A percentile compares a stretch with the other conserved stretches of the same genome.
These are phyloP conservation scores for Callinectes sapidus DNA, from an alignment of 2,888 invertebrate species.

Conservation along the genomic window DNA sequence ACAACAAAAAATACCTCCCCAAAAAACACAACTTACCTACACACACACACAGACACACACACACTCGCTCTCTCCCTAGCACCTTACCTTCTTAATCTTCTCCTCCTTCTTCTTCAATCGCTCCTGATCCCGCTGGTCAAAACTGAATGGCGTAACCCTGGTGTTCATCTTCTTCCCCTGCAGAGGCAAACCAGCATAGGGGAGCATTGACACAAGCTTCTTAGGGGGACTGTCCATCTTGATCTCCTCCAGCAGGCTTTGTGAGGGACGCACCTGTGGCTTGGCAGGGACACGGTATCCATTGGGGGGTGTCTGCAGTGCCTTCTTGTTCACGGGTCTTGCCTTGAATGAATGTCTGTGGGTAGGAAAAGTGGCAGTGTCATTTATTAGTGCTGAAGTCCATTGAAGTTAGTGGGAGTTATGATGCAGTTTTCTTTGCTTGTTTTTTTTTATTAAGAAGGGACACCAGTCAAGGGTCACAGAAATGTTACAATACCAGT, in stretches of 20 bases:
- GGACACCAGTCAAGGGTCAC: no score
- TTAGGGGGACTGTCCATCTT: neutral
- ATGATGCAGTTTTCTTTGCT: no score
- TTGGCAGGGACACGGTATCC: slow-evolving; percentile 76
- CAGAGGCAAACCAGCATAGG: slow-evolving; percentile 31
- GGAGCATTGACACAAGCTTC: slow-evolving; percentile 18
- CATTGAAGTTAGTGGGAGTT: neutral
- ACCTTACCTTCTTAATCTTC: slow-evolving; percentile 78
- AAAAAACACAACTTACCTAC: no score
- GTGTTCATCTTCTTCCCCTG: slow-evolving; percentile 69
- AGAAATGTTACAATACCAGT: no score
- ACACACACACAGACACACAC: no score
- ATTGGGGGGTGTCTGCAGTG: slow-evolving; percentile 78
- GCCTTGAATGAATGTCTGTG: slow-evolving; percentile 82
- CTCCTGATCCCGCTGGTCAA: slow-evolving; percentile 82
- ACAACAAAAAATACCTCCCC: no score
- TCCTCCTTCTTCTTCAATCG: slow-evolving; percentile 80
- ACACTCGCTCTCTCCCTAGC: no score
- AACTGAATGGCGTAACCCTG: slow-evolving; percentile 81
- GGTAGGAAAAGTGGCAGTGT: neutral
- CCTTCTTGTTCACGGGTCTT: slow-evolving; percentile 81
- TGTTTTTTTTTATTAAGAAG: no score
- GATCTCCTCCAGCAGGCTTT: neutral
- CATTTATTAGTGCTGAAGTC: no score
- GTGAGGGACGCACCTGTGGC: no score